Evolutionary conservation across 2,113 vertebrate species (phyloP).

Genomic region (Pao palembangensis): DNA sequence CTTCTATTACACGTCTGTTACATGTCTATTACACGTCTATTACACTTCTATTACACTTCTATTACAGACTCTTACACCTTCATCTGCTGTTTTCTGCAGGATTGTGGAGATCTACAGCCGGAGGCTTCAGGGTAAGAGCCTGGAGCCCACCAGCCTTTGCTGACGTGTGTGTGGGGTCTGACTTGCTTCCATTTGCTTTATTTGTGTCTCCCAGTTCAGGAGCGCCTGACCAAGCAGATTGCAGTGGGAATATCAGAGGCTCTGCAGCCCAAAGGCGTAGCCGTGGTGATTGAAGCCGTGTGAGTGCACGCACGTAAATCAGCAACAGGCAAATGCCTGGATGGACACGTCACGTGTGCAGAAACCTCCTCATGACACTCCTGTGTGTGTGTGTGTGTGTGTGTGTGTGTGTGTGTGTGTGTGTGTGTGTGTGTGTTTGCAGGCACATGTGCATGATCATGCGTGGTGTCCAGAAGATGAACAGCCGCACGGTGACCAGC

Average conservation of each 20-base stretch:
- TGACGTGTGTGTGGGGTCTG: too few relatives aligned
- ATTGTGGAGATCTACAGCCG: slow-evolving; percentile 83
- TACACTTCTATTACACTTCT: too few relatives aligned
- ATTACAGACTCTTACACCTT: too few relatives aligned
- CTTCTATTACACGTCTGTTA: too few relatives aligned
- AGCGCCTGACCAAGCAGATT: slow-evolving; percentile 80
- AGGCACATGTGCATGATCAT: slow-evolving; percentile 80
- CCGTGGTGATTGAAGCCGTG: slow-evolving; percentile 75
- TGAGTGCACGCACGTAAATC: slow-evolving; percentile 57
- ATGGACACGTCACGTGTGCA: too few relatives aligned
- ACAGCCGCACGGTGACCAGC: slow-evolving; percentile 75
- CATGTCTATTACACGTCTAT: too few relatives aligned
- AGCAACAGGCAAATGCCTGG: not conserved
- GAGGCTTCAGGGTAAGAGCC: slow-evolving; percentile 78
- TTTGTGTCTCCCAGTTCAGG: slow-evolving; percentile 71
- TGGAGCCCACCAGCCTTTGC: not conserved
- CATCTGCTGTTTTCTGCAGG: slow-evolving; percentile 50
- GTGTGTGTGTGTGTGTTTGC: slow-evolving; percentile 19
- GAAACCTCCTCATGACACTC: too few relatives aligned
- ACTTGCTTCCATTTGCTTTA: not conserved
- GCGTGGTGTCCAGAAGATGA: slow-evolving; percentile 81
- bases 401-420: not conserved
- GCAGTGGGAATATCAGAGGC: slow-evolving; percentile 72
- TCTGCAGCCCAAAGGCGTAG: slow-evolving; percentile 74
- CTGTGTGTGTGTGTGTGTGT: not conserved